Percentiles rank a stretch among this genome's conserved stretches.
These are phyloP conservation scores for Sabellastarte sp. DNA, from an alignment of 2,888 invertebrate species.

Conservation along the genomic window DNA sequence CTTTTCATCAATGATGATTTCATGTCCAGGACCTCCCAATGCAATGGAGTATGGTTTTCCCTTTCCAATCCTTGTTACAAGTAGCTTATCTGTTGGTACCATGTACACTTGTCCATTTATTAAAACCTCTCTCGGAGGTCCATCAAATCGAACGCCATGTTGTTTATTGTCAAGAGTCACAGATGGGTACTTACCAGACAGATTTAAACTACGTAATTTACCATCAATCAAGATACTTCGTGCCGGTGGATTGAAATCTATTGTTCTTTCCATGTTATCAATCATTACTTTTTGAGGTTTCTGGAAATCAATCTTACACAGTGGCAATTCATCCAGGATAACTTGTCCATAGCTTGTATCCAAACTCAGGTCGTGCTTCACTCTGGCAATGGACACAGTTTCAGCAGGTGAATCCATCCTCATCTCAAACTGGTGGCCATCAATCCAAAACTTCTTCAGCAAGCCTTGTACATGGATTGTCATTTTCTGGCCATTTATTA, in stretches of 20 bases:
- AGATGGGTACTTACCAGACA: conserved; percentile 46
- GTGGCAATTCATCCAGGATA: conserved; percentile 77
- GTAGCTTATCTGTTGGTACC: conserved; percentile 46
- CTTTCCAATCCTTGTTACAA: conserved; percentile 60
- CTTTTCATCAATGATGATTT: conserved; percentile 55
- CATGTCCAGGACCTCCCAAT: conserved; percentile 59
- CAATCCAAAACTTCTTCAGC: conserved; percentile 49
- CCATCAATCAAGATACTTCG: conserved; percentile 82
- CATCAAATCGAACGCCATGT: conserved; percentile 79
- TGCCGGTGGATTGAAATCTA: conserved; percentile 78
- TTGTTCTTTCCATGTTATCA: conserved; percentile 69
- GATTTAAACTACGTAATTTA: conserved; percentile 46
- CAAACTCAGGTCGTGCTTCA: conserved; percentile 78
- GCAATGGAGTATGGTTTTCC: conserved; percentile 48
- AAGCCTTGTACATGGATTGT: conserved; percentile 48
- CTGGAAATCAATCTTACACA: conserved; percentile 64
- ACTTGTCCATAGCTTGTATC: conserved; percentile 83
- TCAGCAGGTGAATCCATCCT: conserved; percentile 54
- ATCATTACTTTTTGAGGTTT: conserved; percentile 75
- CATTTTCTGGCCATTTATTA: conserved; percentile 30
- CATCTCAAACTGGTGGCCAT: conserved; percentile 48
- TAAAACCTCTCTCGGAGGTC: conserved; percentile 86
- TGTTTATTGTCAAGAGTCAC: conserved; percentile 56
- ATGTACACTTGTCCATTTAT: conserved; percentile 76
- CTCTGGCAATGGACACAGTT: conserved; percentile 75